Evolutionary conservation across 2,888 invertebrate species (phyloP).

Genomic region (Melipona bicolor): DNA sequence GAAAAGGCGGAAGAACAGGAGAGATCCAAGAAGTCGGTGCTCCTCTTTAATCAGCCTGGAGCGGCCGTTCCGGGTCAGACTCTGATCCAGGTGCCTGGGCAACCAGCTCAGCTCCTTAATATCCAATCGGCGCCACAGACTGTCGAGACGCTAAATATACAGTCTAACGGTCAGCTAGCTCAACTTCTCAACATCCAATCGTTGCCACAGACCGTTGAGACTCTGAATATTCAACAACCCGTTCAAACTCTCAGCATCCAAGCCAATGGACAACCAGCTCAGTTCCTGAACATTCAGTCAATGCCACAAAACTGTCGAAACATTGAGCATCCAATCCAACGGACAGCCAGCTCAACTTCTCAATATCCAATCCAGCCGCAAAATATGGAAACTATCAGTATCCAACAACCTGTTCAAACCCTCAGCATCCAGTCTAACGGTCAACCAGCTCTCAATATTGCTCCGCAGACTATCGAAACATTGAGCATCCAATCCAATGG

Average conservation of each 20-base stretch:
- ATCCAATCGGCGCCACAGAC: neutral
- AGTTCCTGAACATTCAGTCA: neutral
- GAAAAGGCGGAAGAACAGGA: neutral
- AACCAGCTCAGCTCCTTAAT: neutral
- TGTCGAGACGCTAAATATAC: neutral
- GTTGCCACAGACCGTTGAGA: neutral
- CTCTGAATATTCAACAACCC: neutral
- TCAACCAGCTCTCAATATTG: neutral
- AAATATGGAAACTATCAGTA: neutral
- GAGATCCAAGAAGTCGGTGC: neutral
- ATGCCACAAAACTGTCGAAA: neutral
- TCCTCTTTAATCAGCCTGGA: neutral
- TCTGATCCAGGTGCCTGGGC: neutral
- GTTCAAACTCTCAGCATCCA: neutral
- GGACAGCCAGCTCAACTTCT: neutral
- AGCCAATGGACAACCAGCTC: neutral
- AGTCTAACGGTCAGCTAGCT: neutral
- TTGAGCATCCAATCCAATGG: neutral
- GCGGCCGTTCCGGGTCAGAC: neutral
- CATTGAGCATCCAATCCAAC: neutral
- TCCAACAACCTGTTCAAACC: neutral
- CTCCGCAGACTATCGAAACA: neutral
- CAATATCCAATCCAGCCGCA: neutral
- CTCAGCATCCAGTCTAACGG: neutral
- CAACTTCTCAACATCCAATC: neutral